Base-by-base conservation (phyloP, 2,888 invertebrate genomes). In the Melanchra persicariae region DNA sequence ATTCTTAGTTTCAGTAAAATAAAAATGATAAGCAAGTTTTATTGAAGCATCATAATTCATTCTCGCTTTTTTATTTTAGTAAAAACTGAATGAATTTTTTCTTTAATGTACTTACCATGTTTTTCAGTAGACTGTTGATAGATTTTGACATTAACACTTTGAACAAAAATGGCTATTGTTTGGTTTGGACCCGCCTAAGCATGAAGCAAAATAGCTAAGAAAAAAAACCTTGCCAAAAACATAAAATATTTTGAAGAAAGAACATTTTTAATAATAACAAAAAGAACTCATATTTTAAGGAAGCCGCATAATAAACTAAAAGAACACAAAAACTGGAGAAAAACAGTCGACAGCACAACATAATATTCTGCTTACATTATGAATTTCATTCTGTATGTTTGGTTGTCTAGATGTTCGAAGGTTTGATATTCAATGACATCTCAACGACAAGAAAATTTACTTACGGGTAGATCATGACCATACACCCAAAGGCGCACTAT, bases 251-350 rank as follows among this genome's bases (percentile, higher is more conserved):
- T 37, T 34, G 15, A 43, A 40, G 26, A 47, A 45, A 63, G 8
- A 43, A 30, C 4, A 7, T 24, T 19, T 43, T 24, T 0, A 34
- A 34, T 12, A 49, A 67, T 34, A 55, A 60, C 54, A 74, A 61
- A 60, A 66, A 19, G n/a, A 52, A 40, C 9, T 26, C 17, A 0
- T 1, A 4, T 49, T 59, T 63, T 24, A 54, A 40, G 9, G 26
- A 45, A 76, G 34, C 58, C 45, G 70, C 26, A 60, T 77, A 69
- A 62, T 54, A 17, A 71, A 58, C 47, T 34, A 58, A 61, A 71
- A 68, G 47, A 30, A 69, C 10, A 58, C 52, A 65, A 26, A 64
- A 65, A 69, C 60, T 72, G n/a, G 8, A 45, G 9, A 54, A 58
- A 69, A 30, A 22, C 49, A 61, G 2, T 7, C n/a, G 7, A 49